Evolutionary conservation across 2,113 vertebrate genomes (phyloP).

Genomic region (Hemiprocne comata): DNA sequence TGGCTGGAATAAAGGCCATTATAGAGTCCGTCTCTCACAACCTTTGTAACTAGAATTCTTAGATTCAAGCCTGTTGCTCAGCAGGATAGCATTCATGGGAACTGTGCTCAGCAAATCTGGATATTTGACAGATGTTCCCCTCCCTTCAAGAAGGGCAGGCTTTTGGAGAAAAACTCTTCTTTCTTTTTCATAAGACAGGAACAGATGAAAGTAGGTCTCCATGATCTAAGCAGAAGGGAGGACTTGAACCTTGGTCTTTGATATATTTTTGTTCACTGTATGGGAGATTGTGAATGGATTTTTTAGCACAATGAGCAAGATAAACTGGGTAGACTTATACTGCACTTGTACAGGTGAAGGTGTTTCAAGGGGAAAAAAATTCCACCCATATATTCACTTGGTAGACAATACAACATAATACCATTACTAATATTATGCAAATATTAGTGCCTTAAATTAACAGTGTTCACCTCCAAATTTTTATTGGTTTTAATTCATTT

Average conservation of each 20-base stretch:
- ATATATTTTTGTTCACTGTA: background rate
- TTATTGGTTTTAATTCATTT: too few species aligned
- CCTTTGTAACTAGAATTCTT: background rate
- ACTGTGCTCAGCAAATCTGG: background rate
- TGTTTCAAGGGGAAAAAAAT: background rate
- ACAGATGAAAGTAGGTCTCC: background rate
- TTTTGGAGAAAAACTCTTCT: background rate
- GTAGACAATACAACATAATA: background rate
- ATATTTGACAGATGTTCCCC: background rate
- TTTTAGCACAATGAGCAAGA: background rate
- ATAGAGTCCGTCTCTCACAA: too few species aligned
- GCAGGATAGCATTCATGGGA: background rate
- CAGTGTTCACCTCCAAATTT: accelerated
- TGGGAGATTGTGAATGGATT: background rate
- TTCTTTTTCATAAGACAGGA: background rate
- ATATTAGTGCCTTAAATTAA: background rate
- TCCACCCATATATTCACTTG: background rate
- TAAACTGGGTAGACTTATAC: background rate
- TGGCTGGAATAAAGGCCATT: too few species aligned
- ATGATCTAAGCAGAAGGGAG: background rate
- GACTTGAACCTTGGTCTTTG: background rate
- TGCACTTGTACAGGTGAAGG: background rate
- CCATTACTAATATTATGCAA: background rate
- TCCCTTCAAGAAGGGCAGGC: background rate
- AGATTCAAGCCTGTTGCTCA: background rate